Evolutionary conservation across 2,113 vertebrate genomes (phyloP).

Genomic region (Uropsilus gracilis): DNA sequence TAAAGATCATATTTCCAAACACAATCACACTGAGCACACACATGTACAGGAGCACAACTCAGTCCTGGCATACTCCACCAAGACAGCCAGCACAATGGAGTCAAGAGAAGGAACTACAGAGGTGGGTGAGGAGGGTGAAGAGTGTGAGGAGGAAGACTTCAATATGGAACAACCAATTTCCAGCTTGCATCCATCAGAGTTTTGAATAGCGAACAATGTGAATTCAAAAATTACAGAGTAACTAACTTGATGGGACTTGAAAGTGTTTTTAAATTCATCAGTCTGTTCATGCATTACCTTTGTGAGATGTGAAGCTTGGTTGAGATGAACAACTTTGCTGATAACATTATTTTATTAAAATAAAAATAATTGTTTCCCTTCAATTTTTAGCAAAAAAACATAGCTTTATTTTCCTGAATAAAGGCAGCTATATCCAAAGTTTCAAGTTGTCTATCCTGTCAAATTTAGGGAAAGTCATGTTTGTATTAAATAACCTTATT

Average conservation of each 20-base stretch:
- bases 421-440: neutral
- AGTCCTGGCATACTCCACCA: no score
- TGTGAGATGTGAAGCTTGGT: neutral
- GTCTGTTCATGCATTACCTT: neutral
- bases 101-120: no score
- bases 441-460: no score
- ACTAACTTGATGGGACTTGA: neutral
- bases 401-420: neutral
- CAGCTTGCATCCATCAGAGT: neutral
- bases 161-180: neutral
- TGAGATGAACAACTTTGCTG: neutral
- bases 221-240: neutral
- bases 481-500: neutral
- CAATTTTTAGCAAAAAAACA: neutral
- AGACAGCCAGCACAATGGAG: no score
- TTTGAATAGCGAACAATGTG: neutral
- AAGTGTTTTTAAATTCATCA: neutral
- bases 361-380: neutral
- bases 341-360: neutral
- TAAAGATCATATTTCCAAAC: neutral
- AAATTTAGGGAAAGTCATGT: neutral
- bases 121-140: neutral
- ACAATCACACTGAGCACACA: no score
- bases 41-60: no score
- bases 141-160: neutral